These are phyloP conservation scores for Mya arenaria DNA, from an alignment of 1,140 invertebrate species.

Conservation along the genomic window DNA sequence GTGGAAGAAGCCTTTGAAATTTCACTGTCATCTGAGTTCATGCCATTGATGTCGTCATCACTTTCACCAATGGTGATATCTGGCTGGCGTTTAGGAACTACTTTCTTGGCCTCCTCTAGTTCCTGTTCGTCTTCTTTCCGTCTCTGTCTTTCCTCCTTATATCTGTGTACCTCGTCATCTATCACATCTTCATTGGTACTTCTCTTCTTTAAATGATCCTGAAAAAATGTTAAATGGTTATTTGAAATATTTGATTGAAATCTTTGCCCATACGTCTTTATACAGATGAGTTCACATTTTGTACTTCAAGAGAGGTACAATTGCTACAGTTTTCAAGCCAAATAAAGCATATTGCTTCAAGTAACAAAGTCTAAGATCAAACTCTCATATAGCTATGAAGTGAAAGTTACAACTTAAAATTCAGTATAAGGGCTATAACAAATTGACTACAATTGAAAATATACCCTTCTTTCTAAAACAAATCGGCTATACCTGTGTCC, in stretches of 20 bases:
- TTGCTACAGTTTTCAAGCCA: not conserved
- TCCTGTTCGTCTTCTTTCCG: conserved; percentile 69
- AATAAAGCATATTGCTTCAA: not conserved
- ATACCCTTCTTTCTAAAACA: not conserved
- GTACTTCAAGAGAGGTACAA: not conserved
- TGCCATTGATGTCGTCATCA: conserved; percentile 41
- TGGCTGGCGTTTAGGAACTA: conserved; percentile 57
- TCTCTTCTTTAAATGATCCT: conserved; percentile 76
- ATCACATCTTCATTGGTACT: conserved; percentile 79
- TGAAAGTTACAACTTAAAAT: not conserved
- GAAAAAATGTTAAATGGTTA: conserved; percentile 42
- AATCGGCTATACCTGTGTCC: conserved; percentile 78
- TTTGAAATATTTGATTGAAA: not conserved
- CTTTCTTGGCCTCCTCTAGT: conserved; percentile 71
- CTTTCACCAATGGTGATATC: conserved; percentile 56
- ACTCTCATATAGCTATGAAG: not conserved
- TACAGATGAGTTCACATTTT: no score
- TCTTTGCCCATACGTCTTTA: not conserved
- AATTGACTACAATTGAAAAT: not conserved
- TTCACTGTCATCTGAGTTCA: conserved; percentile 52
- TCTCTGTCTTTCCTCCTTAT: conserved; percentile 73
- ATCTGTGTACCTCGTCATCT: conserved; percentile 74
- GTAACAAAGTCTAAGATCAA: not conserved
- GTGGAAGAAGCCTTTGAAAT: conserved; percentile 11
- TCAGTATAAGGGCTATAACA: not conserved